A percentile compares a stretch with the other conserved stretches of the same genome.
phyloP scores from a whole-genome alignment of 2,113 vertebrate species.

The Apodemus speciosus region DNA sequence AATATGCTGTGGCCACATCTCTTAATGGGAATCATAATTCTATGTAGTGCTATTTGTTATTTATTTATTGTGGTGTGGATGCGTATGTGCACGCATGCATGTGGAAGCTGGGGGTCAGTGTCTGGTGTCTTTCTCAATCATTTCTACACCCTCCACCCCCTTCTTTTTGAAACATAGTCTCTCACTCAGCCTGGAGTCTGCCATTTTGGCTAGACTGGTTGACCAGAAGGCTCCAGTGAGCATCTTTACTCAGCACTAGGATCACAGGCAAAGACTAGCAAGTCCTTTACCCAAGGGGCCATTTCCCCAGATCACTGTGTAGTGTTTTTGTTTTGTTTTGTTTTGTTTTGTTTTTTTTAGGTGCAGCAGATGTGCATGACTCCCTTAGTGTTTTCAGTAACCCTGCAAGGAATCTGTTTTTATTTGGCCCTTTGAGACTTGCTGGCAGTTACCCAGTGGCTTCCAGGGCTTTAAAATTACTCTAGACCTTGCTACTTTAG shows the following conservation, averaged over 20 bases:
- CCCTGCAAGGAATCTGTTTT: not conserved
- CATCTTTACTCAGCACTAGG: not conserved
- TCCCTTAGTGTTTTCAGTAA: not conserved
- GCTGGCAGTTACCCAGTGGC: not conserved
- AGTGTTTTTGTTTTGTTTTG: not conserved
- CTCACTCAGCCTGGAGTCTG: not conserved
- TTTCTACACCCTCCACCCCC: not conserved
- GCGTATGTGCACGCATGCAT: not conserved
- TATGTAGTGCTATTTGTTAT: not conserved
- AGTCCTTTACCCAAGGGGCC: not conserved
- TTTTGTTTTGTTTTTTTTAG: not conserved
- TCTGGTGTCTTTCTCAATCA: too few relatives aligned
- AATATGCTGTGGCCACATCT: not conserved
- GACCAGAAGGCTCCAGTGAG: too few relatives aligned
- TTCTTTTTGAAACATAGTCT: not conserved
- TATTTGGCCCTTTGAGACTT: not conserved
- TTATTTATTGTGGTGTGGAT: not conserved
- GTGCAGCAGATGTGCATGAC: rapidly evolving
- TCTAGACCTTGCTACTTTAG: not conserved
- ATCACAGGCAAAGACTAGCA: not conserved
- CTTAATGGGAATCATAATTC: not conserved
- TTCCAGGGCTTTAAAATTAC: not conserved
- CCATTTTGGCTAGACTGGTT: not conserved
- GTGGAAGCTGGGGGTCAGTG: not conserved
- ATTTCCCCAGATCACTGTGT: not conserved